Base-by-base conservation (phyloP, 2,113 vertebrate species). In the Caloenas nicobarica region DNA sequence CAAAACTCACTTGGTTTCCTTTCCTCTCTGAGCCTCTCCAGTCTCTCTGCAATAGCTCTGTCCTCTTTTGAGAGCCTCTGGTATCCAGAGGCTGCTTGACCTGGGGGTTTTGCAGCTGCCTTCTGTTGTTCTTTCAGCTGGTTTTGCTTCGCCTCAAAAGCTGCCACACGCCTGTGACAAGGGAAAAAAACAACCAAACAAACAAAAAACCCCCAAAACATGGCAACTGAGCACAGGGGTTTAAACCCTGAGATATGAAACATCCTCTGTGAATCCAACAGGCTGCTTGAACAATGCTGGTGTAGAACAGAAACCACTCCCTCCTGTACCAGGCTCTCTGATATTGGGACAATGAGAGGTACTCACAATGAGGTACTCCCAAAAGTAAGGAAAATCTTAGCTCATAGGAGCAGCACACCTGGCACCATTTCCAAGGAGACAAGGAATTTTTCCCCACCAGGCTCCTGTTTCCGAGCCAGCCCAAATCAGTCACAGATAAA, bases 21-120 rank as follows among this genome's bases (percentile, higher is more conserved):
- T 95, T 99, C 99, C 60, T 98, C 98, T 86, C 98, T 99, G 84
- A 99, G 98, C 90, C 97, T 99, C 85, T 98, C 98, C 81, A 99
- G 98, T 94, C 99, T 98, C 91, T 99, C 98, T 88, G 98, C 98
- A 71, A 99, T 99, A 81, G 98, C 97, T 93, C 97, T 98, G 81
- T 99, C 99, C 92, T 99, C 98, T 89, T 98, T 98, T 86, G 97
- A 98, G 61, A 99, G 95, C 13, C 98, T 98, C 89, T 44, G 96
- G 84, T 95, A 96, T 64, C 83, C 98, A 62, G 93, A 91, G 44
- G 92, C 84, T 71, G 97, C 51, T 60, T 70, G 93, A 64, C 76
- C 66, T 46, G 46, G 25, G 70, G 26, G 76, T 68, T 94, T 97
- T 73, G 83, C 92, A 36, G 80, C 72, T 60, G 94, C 96, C 53